Base-by-base conservation (phyloP, 2,113 vertebrate genomes). In the Microcebus ravelobensis region DNA sequence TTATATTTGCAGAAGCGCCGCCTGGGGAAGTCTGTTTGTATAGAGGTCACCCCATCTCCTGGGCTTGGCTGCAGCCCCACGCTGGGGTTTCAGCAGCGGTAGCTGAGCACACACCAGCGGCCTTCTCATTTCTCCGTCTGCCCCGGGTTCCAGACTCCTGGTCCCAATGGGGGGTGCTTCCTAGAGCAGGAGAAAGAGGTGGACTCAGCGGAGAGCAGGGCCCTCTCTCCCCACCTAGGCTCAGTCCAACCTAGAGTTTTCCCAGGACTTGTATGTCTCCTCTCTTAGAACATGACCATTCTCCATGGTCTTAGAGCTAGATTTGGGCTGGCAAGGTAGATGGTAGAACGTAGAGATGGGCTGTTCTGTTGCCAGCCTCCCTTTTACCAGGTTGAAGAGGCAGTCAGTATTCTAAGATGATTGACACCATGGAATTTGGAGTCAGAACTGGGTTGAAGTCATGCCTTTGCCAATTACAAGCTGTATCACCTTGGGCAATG, bases 1-100 rank as follows among this genome's bases (percentile, higher is more conserved):
- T 98, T 98, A 98, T 98, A 97, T 98, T 99, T 98, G 98, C 97
- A 98, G 98, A 98, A 98, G 96, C 27, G 8, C 97, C 80, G 97
- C 98, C 98, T 80, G 84, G 97, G 50, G 95, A 98, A 97, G 98
- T 97, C 96, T 98, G 98, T 98, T 98, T 98, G 98, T 94, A 93
- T 96, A 98, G 89, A 94, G 93, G 98, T 98, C 98, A 98, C 96
- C 97, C 96, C 97, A 98, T 98, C 98, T 98, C 98, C 96, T 94
- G 94, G 96, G 97, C 96, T 98, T 98, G 98, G 98, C 98, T 97
- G 96, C 87, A 97, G 96, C 95, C 91, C 97, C 96, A 93, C 15
- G 63, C 94, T 97, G 98, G 93, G 96, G 90, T 98, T 98, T 98
- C 94, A 94, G 98, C 97, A 98, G 98, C 59, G 59, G 84, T 77